Conservation (phyloP, 2,113 vertebrate genomes). For the Lota lota region DNA sequence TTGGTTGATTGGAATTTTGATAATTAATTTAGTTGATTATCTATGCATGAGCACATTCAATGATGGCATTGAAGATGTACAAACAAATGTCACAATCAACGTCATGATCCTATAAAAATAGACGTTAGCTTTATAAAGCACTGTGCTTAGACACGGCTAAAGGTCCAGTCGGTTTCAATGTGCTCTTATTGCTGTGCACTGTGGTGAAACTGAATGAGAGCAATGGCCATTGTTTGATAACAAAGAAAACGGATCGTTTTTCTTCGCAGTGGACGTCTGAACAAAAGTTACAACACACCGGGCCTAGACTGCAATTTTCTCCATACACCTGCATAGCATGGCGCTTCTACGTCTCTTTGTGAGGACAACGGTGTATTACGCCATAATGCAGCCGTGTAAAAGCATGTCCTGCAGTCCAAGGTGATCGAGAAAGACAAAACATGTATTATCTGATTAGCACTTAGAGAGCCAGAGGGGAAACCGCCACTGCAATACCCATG, state of each 20-base stretch:
- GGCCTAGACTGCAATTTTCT: neutral
- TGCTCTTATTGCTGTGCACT: neutral
- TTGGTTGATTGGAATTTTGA: no score
- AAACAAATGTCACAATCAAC: no score
- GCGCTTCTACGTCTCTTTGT: neutral
- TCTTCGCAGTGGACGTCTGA: neutral
- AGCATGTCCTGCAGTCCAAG: neutral
- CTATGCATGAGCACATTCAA: no score
- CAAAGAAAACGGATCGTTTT: neutral
- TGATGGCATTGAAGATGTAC: no score
- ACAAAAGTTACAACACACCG: neutral
- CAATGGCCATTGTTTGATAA: neutral
- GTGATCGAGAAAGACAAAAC: neutral
- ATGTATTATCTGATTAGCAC: neutral
- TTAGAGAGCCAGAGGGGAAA: no score
- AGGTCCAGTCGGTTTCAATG: no score
- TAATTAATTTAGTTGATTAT: no score
- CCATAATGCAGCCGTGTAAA: neutral
- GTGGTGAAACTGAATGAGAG: slow-evolving; percentile 1
- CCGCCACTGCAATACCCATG: no score
- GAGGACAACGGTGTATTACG: neutral
- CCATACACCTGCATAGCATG: neutral
- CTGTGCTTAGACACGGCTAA: no score
- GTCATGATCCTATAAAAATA: no score
- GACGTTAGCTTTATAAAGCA: no score